phyloP scores from a whole-genome alignment of 1,140 invertebrate genomes.

The Ips nitidus region DNA sequence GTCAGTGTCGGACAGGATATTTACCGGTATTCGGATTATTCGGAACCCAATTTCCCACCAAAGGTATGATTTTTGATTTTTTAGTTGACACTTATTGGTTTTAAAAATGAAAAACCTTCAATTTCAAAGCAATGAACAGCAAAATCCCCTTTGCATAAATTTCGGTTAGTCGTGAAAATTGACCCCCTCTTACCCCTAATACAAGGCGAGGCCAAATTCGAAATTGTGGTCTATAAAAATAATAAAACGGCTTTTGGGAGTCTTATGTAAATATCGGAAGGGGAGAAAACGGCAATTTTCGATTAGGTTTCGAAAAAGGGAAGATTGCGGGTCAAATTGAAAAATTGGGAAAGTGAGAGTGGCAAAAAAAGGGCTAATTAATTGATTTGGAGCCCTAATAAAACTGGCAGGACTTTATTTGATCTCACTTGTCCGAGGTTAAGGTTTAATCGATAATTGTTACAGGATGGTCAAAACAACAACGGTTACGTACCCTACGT shows the following conservation, averaged over 20 bases:
- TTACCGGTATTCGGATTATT: conserved; percentile 86
- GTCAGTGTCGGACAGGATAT: conserved; percentile 69
- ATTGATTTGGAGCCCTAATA: too few species aligned
- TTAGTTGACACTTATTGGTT: not conserved
- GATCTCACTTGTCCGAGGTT: too few species aligned
- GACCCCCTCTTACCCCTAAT: conserved; percentile 6
- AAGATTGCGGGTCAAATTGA: conserved; percentile 17
- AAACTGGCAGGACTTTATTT: too few species aligned
- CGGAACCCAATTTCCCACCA: conserved; percentile 77
- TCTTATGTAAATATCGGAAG: conserved; percentile 33
- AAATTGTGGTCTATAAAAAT: conserved; percentile 37
- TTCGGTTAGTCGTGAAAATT: conserved; percentile 17
- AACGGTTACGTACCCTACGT: conserved; percentile 89
- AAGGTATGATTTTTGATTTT: conserved; percentile 52
- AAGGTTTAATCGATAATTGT: not conserved
- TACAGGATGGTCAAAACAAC: conserved; percentile 76
- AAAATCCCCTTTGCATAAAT: not conserved
- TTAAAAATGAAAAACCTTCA: too few species aligned
- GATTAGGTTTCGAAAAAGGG: conserved; percentile 13
- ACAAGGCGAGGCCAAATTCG: conserved; percentile 11
- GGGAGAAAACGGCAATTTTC: conserved; percentile 19
- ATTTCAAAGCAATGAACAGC: too few species aligned
- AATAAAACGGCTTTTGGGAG: conserved; percentile 29
- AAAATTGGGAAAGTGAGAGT: conserved; percentile 18
- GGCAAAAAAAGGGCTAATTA: too few species aligned